Evolutionary conservation across 2,113 vertebrate species (phyloP).

Genomic region (Mesoclemmys tuberculata): DNA sequence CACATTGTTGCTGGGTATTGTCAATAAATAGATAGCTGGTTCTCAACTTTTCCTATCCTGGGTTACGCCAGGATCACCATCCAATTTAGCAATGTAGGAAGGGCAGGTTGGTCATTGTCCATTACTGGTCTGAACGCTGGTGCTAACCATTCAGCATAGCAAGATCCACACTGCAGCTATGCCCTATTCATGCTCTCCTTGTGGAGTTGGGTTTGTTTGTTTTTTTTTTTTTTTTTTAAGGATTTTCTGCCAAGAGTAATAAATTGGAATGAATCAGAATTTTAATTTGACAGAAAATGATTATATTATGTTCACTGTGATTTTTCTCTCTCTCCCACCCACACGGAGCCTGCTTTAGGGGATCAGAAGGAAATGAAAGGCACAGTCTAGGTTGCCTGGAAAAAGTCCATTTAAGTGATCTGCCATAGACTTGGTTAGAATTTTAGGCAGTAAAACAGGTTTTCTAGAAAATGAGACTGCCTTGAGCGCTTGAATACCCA

Average conservation of each 20-base stretch:
- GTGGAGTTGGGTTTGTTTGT: neutral
- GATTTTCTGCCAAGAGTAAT: neutral
- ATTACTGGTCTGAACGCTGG: neutral
- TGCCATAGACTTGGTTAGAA: slow-evolving; percentile 58
- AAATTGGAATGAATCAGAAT: slow-evolving; percentile 50
- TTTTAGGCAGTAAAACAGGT: slow-evolving; percentile 67
- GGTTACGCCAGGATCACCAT: neutral
- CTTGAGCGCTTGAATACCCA: slow-evolving; percentile 53
- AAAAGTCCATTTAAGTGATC: slow-evolving; percentile 59
- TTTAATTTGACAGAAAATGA: slow-evolving; percentile 67
- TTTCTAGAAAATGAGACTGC: slow-evolving; percentile 76
- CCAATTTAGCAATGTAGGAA: neutral
- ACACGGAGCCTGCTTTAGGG: slow-evolving; percentile 64
- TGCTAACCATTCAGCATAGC: neutral
- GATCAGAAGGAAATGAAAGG: slow-evolving; percentile 71
- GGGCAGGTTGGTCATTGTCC: neutral
- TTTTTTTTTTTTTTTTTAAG: neutral
- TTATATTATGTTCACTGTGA: neutral
- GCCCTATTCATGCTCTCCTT: neutral
- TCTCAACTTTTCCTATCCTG: neutral
- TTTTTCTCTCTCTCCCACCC: neutral
- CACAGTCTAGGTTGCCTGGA: slow-evolving; percentile 49
- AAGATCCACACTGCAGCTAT: neutral
- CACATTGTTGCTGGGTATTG: neutral
- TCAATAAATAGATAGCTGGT: neutral